Percentiles rank a stretch among this genome's conserved stretches.
phyloP scores from a whole-genome alignment of 30 jellyfish, hydroid and myxozoan genomes.

The Aurelia aurita region DNA sequence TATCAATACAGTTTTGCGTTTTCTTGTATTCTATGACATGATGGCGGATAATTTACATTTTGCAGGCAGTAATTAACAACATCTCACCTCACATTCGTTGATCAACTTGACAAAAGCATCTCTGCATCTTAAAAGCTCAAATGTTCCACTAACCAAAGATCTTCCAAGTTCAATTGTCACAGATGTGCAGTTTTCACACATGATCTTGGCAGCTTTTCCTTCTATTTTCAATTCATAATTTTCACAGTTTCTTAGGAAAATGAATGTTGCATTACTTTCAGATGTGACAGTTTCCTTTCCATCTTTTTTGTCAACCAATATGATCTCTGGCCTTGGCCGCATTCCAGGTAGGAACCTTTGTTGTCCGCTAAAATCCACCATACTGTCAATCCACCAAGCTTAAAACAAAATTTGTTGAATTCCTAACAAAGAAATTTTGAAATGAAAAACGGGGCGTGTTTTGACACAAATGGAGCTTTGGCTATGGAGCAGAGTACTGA shows the following conservation, averaged over 20 bases:
- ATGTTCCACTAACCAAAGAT: slow-evolving; percentile 80
- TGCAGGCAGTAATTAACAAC: no score
- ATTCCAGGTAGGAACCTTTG: slow-evolving; percentile 88
- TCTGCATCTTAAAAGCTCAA: slow-evolving; percentile 71
- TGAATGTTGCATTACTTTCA: slow-evolving; percentile 74
- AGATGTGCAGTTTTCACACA: slow-evolving; percentile 65
- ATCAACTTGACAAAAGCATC: slow-evolving; percentile 22
- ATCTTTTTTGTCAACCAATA: slow-evolving; percentile 53
- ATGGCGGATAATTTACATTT: no score
- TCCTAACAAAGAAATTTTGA: no score
- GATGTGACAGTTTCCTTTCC: slow-evolving; percentile 59
- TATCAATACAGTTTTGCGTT: no score
- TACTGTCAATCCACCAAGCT: not conserved
- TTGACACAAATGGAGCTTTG: no score
- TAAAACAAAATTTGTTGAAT: no score
- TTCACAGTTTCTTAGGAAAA: slow-evolving; percentile 71
- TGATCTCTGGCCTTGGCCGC: slow-evolving; percentile 81
- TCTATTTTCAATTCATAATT: slow-evolving; percentile 58
- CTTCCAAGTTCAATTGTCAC: slow-evolving; percentile 34
- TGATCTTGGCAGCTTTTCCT: slow-evolving; percentile 92
- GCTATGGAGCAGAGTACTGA: no score
- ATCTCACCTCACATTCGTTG: slow-evolving; percentile 75
- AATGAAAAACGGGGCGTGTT: no score
- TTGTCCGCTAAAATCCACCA: slow-evolving; percentile 45
- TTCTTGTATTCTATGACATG: no score